Base-by-base conservation (phyloP, 2,113 vertebrate species). In the Colossoma macropomum region DNA sequence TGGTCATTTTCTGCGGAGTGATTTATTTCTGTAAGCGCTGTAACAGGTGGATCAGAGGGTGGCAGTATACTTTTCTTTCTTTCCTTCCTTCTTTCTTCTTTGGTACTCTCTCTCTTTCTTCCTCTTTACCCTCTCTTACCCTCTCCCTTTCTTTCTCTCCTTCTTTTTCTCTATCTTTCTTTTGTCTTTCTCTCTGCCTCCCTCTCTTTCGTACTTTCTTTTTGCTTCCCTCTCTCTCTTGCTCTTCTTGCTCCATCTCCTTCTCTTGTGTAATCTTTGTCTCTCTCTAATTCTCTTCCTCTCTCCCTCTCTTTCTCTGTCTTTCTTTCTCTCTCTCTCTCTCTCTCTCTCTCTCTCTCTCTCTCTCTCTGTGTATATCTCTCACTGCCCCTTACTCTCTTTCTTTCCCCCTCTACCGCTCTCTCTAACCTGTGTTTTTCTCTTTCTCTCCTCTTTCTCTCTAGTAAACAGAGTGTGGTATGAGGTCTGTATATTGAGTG, bases 21-120 rank as follows among this genome's bases (percentile, higher is more conserved):
- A 62, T 62, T 62, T 75, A 60, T 38, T 76, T 62, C 56, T 62
- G 56, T 30, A 63, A 41, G 32, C 15, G n/a, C 54, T 60, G 12
- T 34, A 75, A 23, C 34, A 62, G 56, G n/a, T 0, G 10, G 41
- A 45, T 45, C 41, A 6, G 41, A 45, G 41, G 41, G 41, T 45
- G 4, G 41, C 41, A 45, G 41, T 45, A 45, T 45, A 6, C 41
- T 45, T n/a, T 45, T 6, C 41, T 45, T 52, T 21, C 0, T 11
- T 52, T 41, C 38, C 10, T 10, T 41, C 38, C 10, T 10, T 41
- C 45, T 12, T 8, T 52, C 50, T 52, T 17, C 50, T 19, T 15
- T 52, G 1, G 2, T 48, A 2, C 45, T 12, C 45, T 48, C 45
- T 8, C 45, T 12, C 45, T 48, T 8, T 8, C 45, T 48, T 15